phyloP scores from a whole-genome alignment of 2,797 vertebrate species.

The Chelmon rostratus region DNA sequence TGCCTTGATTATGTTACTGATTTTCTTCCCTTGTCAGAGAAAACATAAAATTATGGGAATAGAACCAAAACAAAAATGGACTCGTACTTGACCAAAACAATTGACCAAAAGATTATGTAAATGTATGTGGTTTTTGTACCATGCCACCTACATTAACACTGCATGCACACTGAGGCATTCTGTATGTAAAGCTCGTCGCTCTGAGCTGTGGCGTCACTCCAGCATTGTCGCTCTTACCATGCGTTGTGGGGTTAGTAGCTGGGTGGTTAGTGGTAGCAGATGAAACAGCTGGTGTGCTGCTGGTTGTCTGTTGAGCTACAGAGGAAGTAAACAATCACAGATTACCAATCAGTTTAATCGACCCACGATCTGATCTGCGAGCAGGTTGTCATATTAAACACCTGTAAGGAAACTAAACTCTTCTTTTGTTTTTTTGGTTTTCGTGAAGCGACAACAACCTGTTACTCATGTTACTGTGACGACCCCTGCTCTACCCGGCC shows the following conservation, averaged over 20 bases:
- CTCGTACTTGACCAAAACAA: too few relatives aligned
- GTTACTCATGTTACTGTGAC: too few relatives aligned
- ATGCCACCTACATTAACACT: not conserved
- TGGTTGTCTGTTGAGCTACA: constrained; percentile 64
- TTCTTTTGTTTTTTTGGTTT: too few relatives aligned
- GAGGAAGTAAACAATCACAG: constrained; percentile 56
- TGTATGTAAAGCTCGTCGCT: not conserved
- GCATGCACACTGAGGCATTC: not conserved
- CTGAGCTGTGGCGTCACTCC: not conserved
- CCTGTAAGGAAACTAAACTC: not conserved
- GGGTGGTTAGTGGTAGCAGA: constrained; percentile 70
- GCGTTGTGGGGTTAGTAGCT: constrained; percentile 69
- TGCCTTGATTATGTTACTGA: not conserved
- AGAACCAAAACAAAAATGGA: not conserved
- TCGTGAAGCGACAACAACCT: too few relatives aligned
- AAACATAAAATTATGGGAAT: not conserved
- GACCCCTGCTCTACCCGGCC: too few relatives aligned
- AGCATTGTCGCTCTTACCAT: constrained; percentile 65
- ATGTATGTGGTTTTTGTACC: not conserved
- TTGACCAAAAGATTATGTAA: too few relatives aligned
- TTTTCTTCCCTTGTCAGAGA: constrained; percentile 6
- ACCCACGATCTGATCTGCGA: constrained; percentile 28
- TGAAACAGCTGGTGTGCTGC: constrained; percentile 49
- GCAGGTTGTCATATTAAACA: not conserved
- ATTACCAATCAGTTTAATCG: constrained; percentile 31